phyloP scores from a whole-genome alignment of 2,113 vertebrate genomes.

The Aramus guarauna region DNA sequence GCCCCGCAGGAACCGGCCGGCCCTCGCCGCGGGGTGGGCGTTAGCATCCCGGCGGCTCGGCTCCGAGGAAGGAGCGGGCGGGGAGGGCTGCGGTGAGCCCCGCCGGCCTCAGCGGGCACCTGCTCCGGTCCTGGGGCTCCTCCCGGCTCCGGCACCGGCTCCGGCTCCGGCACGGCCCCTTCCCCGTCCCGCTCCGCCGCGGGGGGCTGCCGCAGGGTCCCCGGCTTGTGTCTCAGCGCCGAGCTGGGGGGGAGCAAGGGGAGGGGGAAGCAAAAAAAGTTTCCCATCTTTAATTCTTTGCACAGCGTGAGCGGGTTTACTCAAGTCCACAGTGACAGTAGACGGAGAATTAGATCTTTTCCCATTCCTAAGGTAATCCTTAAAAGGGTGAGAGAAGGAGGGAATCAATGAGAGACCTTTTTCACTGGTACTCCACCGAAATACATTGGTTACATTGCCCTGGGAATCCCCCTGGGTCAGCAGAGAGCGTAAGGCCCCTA shows the following conservation, averaged over 20 bases:
- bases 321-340: not conserved
- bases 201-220: not conserved
- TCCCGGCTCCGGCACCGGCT: not conserved
- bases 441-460: not conserved
- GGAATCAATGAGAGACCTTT: not conserved
- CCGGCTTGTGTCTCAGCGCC: not conserved
- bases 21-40: not conserved
- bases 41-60: not conserved
- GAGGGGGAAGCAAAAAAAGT: not conserved
- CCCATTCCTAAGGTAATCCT: not conserved
- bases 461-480: not conserved
- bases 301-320: not conserved
- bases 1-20: not conserved
- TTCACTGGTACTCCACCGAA: not conserved
- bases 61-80: not conserved
- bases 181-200: not conserved
- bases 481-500: not conserved
- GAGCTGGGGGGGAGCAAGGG: not conserved
- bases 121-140: not conserved
- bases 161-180: not conserved
- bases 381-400: not conserved
- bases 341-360: not conserved
- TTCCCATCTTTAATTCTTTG: not conserved
- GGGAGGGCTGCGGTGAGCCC: not conserved
- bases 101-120: not conserved